These are phyloP conservation scores for Caenorhabditis sp. DNA, from an alignment of 2,888 invertebrate species.

Conservation along the genomic window DNA sequence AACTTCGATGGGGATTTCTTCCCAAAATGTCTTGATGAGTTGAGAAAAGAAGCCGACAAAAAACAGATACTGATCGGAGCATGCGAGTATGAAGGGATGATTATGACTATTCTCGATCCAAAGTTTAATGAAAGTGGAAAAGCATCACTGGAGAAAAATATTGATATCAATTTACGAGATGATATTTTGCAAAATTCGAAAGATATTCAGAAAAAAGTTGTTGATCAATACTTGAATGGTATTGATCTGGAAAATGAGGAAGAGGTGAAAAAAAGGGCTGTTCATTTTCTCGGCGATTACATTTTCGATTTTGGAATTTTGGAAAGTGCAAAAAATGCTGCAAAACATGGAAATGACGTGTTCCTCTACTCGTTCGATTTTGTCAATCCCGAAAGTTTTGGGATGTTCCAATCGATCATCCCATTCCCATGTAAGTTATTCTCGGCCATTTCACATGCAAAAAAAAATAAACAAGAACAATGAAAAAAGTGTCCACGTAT, in stretches of 20 bases:
- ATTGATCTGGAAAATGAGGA: slow-evolving; percentile 14
- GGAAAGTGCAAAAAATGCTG: slow-evolving; percentile 24
- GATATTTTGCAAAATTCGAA: slow-evolving; percentile 14
- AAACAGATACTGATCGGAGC: slow-evolving; percentile 21
- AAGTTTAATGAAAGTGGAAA: not conserved
- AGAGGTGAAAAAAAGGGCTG: slow-evolving; percentile 7
- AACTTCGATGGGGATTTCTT: slow-evolving; percentile 24
- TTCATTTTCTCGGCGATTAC: slow-evolving; percentile 33
- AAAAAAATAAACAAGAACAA: not conserved
- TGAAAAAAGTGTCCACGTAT: not conserved
- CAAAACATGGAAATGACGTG: slow-evolving; percentile 33
- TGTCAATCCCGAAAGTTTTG: slow-evolving; percentile 41
- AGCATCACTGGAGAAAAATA: slow-evolving; percentile 6
- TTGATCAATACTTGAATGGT: slow-evolving; percentile 25
- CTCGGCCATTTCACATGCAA: slow-evolving; percentile 40
- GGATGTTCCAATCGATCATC: slow-evolving; percentile 28
- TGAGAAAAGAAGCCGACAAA: slow-evolving; percentile 27
- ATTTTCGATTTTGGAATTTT: slow-evolving; percentile 28
- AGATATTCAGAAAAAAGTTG: slow-evolving; percentile 16
- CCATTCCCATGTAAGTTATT: slow-evolving; percentile 46
- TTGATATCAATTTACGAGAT: slow-evolving; percentile 1
- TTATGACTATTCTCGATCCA: not conserved
- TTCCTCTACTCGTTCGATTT: slow-evolving; percentile 50
- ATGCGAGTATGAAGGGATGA: slow-evolving; percentile 22
- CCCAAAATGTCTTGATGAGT: slow-evolving; percentile 21